These are phyloP conservation scores for Lathamus discolor DNA, from an alignment of 2,113 vertebrate genomes.

Conservation along the genomic window DNA sequence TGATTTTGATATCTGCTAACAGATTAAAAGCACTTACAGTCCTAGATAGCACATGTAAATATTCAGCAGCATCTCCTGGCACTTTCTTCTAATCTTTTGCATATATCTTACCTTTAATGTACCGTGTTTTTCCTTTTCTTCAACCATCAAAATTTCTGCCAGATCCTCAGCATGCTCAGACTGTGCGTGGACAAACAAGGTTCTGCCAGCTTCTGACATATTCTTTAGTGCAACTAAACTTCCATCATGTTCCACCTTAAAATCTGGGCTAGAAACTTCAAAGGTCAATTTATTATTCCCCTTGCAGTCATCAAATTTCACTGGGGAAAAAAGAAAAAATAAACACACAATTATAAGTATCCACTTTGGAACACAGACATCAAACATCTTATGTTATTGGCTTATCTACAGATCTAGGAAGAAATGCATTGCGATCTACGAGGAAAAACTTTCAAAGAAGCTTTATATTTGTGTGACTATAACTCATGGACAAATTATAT, in stretches of 20 bases:
- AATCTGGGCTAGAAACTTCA: conserved; percentile 87
- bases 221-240: conserved; percentile 81
- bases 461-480: not conserved
- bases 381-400: no score
- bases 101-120: conserved; percentile 80
- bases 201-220: conserved; percentile 66
- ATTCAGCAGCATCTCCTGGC: not conserved
- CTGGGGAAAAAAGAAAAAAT: conserved; percentile 46
- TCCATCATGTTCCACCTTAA: conserved; percentile 81
- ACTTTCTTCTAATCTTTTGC: not conserved
- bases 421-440: not conserved
- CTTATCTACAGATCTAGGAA: not conserved
- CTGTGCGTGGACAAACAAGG: conserved; percentile 83
- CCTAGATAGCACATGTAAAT: not conserved
- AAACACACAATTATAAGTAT: not conserved
- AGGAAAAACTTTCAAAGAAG: not conserved
- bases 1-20: not conserved
- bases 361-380: not conserved
- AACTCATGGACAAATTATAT: not conserved
- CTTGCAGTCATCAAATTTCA: conserved; percentile 91
- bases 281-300: conserved; percentile 86
- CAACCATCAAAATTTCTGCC: conserved; percentile 83
- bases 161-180: conserved; percentile 83
- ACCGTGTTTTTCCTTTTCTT: conserved; percentile 65
- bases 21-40: not conserved